Conservation (phyloP, 2,888 invertebrate genomes). For the Harpalus rubripes region DNA sequence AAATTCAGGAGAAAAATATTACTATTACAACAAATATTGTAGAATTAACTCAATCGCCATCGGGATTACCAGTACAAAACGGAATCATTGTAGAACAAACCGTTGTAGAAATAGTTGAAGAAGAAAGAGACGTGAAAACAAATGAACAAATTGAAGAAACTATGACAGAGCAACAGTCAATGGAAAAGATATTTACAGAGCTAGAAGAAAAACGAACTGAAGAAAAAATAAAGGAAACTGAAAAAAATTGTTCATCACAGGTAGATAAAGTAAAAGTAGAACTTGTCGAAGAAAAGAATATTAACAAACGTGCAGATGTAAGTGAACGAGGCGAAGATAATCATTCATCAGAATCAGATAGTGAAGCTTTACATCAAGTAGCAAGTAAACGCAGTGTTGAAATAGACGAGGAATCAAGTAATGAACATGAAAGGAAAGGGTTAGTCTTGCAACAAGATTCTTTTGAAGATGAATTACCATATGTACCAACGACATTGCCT, state of each 20-base stretch:
- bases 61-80: slow-evolving; percentile 38
- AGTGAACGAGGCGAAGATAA: slow-evolving; percentile 73
- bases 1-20: slow-evolving; percentile 60
- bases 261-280: slow-evolving; percentile 53
- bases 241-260: slow-evolving; percentile 16
- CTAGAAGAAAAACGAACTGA: not conserved
- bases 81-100: slow-evolving; percentile 37
- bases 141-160: not conserved
- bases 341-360: slow-evolving; percentile 86
- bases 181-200: not conserved
- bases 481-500: slow-evolving; percentile 93
- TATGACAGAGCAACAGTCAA: slow-evolving; percentile 35
- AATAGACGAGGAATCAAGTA: slow-evolving; percentile 48
- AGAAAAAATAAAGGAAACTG: slow-evolving; percentile 18
- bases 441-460: slow-evolving; percentile 90
- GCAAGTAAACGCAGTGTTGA: slow-evolving; percentile 68
- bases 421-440: slow-evolving; percentile 85
- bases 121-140: slow-evolving; percentile 60
- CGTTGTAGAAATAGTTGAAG: slow-evolving; percentile 51
- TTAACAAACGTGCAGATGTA: slow-evolving; percentile 48
- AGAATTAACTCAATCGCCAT: slow-evolving; percentile 41
- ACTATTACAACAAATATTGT: slow-evolving; percentile 27
- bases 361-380: slow-evolving; percentile 83
- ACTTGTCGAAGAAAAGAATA: slow-evolving; percentile 43
- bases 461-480: slow-evolving; percentile 91